These are phyloP conservation scores for Ceratitis capitata DNA, from an alignment of 1,140 invertebrate species.

Conservation along the genomic window DNA sequence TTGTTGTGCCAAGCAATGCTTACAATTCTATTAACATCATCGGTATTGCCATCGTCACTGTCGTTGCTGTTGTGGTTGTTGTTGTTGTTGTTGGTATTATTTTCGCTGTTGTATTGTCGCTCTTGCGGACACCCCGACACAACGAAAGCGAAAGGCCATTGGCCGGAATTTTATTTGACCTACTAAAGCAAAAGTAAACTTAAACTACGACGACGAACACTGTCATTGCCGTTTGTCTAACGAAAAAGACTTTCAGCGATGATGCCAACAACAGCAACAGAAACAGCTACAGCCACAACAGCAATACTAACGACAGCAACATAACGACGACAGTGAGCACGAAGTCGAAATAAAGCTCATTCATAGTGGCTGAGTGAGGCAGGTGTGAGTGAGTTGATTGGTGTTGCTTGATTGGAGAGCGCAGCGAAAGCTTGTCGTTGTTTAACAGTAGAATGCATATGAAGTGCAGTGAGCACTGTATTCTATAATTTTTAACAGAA, in stretches of 20 bases:
- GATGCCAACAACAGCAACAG: constrained; percentile 22
- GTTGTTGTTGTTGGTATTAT: background rate
- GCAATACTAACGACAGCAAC: background rate
- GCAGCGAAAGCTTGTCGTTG: background rate
- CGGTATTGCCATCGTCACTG: background rate
- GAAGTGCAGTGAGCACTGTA: background rate
- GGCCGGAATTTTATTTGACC: constrained; percentile 65
- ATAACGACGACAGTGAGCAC: background rate
- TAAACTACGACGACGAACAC: constrained; percentile 48
- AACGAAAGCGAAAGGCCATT: constrained; percentile 66
- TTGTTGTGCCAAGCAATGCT: no score
- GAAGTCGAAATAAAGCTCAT: background rate
- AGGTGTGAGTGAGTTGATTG: background rate
- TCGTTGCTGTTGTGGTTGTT: background rate
- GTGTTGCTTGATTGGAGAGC: background rate
- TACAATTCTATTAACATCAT: constrained; percentile 18
- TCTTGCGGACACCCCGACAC: constrained; percentile 51
- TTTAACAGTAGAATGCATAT: background rate
- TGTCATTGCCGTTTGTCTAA: constrained; percentile 60
- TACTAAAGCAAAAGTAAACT: constrained; percentile 58
- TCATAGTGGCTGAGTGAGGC: background rate
- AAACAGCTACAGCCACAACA: background rate
- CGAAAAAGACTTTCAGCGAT: constrained; percentile 1
- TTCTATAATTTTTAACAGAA: background rate
- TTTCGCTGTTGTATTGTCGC: background rate